These are phyloP conservation scores for Notodonta dromedarius DNA, from an alignment of 2,888 invertebrate genomes.

Conservation along the genomic window DNA sequence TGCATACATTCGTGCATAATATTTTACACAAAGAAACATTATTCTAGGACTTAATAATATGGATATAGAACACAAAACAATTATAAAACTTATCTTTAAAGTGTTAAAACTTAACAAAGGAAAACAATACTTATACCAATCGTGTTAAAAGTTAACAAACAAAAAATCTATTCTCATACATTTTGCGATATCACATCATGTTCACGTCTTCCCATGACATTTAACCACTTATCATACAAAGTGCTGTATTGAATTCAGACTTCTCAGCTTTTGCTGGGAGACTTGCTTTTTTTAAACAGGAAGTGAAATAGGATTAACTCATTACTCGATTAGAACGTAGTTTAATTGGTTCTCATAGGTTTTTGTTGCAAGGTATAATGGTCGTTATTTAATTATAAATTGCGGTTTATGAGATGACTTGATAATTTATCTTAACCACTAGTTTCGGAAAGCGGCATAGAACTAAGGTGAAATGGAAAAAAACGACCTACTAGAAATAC, in stretches of 20 bases:
- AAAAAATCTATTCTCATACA: not conserved
- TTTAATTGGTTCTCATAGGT: not conserved
- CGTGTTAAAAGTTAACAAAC: not conserved
- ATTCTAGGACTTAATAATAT: not conserved
- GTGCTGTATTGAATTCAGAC: not conserved
- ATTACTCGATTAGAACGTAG: not conserved
- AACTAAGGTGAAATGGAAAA: too few relatives aligned
- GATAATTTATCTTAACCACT: too few relatives aligned
- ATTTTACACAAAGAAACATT: conserved; percentile 8
- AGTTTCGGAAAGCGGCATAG: too few relatives aligned
- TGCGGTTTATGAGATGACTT: too few relatives aligned
- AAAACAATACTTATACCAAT: too few relatives aligned
- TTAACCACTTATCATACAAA: conserved; percentile 2
- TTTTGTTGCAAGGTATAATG: not conserved
- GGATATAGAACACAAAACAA: not conserved
- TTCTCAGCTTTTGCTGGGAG: not conserved
- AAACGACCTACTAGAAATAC: too few relatives aligned
- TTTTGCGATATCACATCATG: not conserved
- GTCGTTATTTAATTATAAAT: not conserved
- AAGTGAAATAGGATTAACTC: not conserved
- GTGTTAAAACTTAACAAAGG: not conserved
- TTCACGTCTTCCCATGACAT: not conserved
- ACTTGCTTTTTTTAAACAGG: not conserved
- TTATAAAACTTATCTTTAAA: not conserved
- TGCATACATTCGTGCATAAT: conserved; percentile 35